phyloP scores from a whole-genome alignment of 2,113 vertebrate species.

The Nesoenas mayeri region DNA sequence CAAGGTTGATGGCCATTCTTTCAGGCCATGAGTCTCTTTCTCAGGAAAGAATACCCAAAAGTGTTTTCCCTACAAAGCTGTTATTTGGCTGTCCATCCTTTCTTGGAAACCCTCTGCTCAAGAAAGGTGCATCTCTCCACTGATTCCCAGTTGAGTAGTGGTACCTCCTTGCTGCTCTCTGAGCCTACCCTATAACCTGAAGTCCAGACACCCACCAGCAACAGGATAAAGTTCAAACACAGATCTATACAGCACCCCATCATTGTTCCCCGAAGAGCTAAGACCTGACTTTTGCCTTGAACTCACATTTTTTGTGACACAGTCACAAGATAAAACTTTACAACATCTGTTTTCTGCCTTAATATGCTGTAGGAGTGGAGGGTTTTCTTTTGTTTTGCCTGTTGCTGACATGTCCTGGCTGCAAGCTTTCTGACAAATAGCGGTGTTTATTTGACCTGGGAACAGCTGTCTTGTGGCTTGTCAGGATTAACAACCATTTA shows the following conservation, averaged over 20 bases:
- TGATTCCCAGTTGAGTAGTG: neutral
- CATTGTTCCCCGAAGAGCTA: neutral
- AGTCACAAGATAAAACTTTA: rapidly evolving
- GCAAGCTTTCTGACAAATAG: neutral
- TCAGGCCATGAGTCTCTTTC: neutral
- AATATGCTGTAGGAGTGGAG: neutral
- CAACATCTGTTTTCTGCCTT: neutral
- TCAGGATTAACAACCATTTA: neutral
- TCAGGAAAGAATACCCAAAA: neutral
- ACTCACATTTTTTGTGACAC: neutral
- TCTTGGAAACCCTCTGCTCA: neutral
- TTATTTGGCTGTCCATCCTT: neutral
- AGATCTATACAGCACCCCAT: neutral
- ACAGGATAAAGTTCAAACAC: neutral
- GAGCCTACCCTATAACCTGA: neutral
- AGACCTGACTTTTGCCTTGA: neutral
- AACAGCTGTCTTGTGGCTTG: slow-evolving; percentile 2
- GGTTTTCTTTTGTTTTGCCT: neutral
- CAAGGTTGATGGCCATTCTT: neutral
- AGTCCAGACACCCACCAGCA: neutral
- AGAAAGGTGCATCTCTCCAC: neutral
- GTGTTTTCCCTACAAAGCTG: neutral
- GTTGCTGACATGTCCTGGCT: neutral
- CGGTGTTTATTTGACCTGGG: neutral
- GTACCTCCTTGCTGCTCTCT: neutral